phyloP scores from a whole-genome alignment of 2,797 vertebrate genomes.

The Lepilemur ruficaudatus region DNA sequence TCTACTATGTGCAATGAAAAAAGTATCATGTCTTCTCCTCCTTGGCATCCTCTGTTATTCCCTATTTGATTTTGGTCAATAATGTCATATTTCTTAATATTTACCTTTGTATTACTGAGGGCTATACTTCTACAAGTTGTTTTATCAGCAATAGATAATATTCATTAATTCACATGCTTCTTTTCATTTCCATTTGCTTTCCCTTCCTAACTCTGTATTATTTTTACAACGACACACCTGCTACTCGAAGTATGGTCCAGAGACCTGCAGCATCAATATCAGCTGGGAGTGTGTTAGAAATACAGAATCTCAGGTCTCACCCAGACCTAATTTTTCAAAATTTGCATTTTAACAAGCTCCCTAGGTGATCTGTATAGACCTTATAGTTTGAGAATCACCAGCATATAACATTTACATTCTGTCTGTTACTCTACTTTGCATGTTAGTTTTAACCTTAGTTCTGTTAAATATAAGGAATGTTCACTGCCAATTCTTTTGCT shows the following conservation, averaged over 20 bases:
- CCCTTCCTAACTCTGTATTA: not conserved
- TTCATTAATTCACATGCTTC: not conserved
- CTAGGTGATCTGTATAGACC: not conserved
- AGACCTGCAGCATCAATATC: not conserved
- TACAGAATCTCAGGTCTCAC: not conserved
- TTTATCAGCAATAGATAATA: constrained; percentile 18
- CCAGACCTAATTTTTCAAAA: not conserved
- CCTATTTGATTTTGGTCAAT: not conserved
- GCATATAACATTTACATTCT: not conserved
- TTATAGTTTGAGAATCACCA: not conserved
- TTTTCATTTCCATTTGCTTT: not conserved
- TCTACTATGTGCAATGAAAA: not conserved
- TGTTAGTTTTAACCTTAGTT: not conserved
- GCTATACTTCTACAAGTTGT: not conserved
- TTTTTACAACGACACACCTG: not conserved
- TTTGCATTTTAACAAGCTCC: not conserved
- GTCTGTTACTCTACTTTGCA: not conserved
- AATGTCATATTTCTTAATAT: not conserved
- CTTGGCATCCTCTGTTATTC: not conserved
- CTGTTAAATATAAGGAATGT: not conserved
- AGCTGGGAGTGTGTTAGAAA: not conserved
- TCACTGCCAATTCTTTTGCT: not conserved
- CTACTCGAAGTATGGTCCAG: not conserved
- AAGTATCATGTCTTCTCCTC: not conserved
- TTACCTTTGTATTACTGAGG: constrained; percentile 4